Evolutionary conservation across 1,140 invertebrate species (phyloP).

Genomic region (Pseudachorutes palmiensis): DNA sequence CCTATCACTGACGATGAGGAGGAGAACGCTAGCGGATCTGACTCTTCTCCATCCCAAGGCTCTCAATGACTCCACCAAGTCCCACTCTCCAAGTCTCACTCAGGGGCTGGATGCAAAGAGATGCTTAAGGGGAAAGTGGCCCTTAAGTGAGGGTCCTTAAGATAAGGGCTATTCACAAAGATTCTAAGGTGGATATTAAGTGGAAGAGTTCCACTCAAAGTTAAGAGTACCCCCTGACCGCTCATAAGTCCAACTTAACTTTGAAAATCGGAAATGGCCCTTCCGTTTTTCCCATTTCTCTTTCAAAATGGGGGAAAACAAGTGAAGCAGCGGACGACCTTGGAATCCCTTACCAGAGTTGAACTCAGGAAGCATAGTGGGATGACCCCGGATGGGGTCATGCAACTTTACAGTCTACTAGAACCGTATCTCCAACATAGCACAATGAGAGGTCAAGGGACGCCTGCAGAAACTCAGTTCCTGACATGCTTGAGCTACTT

Average conservation of each 20-base stretch:
- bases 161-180: neutral
- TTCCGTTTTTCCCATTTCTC: neutral
- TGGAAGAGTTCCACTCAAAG: neutral
- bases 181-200: neutral
- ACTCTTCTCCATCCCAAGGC: no score
- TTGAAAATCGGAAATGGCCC: neutral
- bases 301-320: neutral
- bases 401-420: slow-evolving; percentile 7
- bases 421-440: neutral
- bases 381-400: neutral
- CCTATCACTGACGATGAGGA: no score
- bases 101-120: neutral
- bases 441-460: slow-evolving; percentile 1
- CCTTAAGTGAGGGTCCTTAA: neutral
- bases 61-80: no score
- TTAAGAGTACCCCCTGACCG: neutral
- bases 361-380: slow-evolving; percentile 16
- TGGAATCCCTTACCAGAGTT: neutral
- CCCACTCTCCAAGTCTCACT: neutral
- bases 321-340: neutral
- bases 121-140: neutral
- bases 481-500: slow-evolving; percentile 11
- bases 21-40: no score
- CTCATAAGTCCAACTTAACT: neutral
- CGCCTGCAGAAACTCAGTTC: slow-evolving; percentile 21